Base-by-base conservation (phyloP, 2,888 invertebrate species). In the Callimorpha dominula region DNA sequence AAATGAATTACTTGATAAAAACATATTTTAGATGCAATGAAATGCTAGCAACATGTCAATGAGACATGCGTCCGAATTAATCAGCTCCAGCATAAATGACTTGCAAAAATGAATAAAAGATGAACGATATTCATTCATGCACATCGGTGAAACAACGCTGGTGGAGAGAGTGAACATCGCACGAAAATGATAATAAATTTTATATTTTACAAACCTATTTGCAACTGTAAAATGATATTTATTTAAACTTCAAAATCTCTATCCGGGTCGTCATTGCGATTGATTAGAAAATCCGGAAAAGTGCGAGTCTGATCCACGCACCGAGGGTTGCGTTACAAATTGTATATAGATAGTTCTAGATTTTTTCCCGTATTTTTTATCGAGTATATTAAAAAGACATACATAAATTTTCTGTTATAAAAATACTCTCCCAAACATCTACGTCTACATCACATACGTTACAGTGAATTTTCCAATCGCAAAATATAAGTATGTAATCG, bases 151-250 rank as follows among this genome's bases (percentile, higher is more conserved):
- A 83, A 70, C 73, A 82, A 85, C 75, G 78, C 78, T 83, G 83
- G 85, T 82, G 81, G 90, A 89, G 92, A 93, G 90, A 91, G 92
- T 87, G 88, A 85, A 84, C 81, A 79, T 79, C 84, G 85, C 83
- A 60, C 60, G 31, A 31, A 60, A 60, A 60, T 60, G 85, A 92
- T 91, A 92, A 94, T 91, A 92, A 92, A 93, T 50, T 17, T 69
- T 12, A 40, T 40, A 60, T 9, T 60, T 60, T 5, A 46, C 15
- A 46, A 42, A 9, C 20, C 66, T 49, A 12, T 66, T 66, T 50
- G 9, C 52, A 43, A 57, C 52, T 57, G 42, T 43, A 57, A 31
- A 60, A 31, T 31, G 31, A 60, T 1, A 31, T 31, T 20, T 31
- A 31, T 14, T 60, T 14, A 14, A 20, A 31, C 31, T 60, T 31